phyloP scores from a whole-genome alignment of 2,797 vertebrate species.

The Pangasius sanitwongsei region DNA sequence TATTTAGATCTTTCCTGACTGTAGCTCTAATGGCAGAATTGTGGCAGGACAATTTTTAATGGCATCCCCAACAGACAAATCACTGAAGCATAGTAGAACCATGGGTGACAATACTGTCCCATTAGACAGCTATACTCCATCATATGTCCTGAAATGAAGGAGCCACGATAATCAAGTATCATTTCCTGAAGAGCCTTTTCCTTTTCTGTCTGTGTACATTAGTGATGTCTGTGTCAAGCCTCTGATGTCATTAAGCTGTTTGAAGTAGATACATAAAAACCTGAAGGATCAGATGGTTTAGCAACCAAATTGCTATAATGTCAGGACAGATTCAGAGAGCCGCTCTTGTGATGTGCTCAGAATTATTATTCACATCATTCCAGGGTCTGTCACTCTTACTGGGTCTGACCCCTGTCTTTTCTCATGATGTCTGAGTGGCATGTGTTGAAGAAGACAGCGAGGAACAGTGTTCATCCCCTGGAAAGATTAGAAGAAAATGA shows the following conservation, averaged over 20 bases:
- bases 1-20: not conserved
- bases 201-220: constrained; percentile 33
- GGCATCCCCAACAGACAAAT: constrained; percentile 33
- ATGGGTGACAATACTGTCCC: constrained; percentile 30
- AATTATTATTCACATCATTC: constrained; percentile 37
- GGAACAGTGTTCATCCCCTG: not conserved
- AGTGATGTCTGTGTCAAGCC: constrained; percentile 30
- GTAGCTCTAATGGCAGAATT: constrained; percentile 16
- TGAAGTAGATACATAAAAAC: constrained; percentile 43
- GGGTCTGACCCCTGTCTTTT: constrained; percentile 45
- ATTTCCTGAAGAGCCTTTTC: constrained; percentile 28
- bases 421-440: constrained; percentile 38
- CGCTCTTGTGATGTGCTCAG: constrained; percentile 40
- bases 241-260: constrained; percentile 35
- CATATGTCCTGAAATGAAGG: constrained; percentile 35
- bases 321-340: constrained; percentile 44
- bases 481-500: not conserved
- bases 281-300: constrained; percentile 45
- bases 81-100: constrained; percentile 11
- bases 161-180: constrained; percentile 48
- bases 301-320: constrained; percentile 33
- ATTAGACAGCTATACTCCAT: constrained; percentile 37
- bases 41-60: constrained; percentile 20
- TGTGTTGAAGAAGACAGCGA: constrained; percentile 9
- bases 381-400: constrained; percentile 32